Evolutionary conservation across 2,113 vertebrate genomes (phyloP).

Genomic region (Neogale vison): DNA sequence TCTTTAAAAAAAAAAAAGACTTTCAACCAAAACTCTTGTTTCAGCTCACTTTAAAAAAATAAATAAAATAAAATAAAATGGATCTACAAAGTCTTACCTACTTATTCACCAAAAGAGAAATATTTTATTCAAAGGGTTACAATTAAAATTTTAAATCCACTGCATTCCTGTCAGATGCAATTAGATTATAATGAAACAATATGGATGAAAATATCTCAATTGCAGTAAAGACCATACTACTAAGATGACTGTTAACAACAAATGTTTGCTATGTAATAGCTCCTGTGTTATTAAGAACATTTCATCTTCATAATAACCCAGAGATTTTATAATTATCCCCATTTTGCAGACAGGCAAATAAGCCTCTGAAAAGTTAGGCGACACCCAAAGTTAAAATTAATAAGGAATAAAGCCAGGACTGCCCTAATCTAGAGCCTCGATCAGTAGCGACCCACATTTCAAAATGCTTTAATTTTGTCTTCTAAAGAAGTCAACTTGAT

Average conservation of each 20-base stretch:
- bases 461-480: neutral
- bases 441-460: neutral
- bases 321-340: neutral
- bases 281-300: neutral
- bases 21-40: too few relatives aligned
- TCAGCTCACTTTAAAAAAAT: too few relatives aligned
- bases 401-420: neutral
- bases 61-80: neutral
- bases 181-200: neutral
- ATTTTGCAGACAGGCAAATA: neutral
- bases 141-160: neutral
- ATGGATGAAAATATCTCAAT: neutral
- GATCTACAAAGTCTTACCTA: neutral
- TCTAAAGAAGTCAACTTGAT: neutral
- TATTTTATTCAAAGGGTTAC: neutral
- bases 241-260: neutral
- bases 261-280: neutral
- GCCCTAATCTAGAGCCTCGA: neutral
- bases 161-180: neutral
- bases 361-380: neutral
- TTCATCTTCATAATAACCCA: neutral
- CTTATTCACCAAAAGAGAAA: neutral
- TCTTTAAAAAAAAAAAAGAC: too few relatives aligned
- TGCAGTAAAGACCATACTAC: neutral
- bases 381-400: neutral